Percentiles rank a stretch among this genome's conserved stretches.
phyloP scores from a whole-genome alignment of 2,797 vertebrate species.

The Poeciliopsis paucimaculata region DNA sequence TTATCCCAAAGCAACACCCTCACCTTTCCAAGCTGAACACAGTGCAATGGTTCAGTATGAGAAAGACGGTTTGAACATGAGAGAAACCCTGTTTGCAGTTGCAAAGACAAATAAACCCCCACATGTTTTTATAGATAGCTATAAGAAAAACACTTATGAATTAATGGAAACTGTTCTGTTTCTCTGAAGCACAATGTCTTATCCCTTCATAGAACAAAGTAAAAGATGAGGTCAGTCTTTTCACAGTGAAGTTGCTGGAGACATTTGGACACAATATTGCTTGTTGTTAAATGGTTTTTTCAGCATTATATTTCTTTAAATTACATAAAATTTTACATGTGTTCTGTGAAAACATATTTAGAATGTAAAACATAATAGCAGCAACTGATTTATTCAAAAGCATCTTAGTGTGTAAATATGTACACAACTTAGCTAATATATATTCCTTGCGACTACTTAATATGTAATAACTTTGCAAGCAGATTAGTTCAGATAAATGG shows the following conservation, averaged over 20 bases:
- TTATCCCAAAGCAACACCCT: neutral
- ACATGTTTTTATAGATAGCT: neutral
- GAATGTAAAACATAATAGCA: neutral
- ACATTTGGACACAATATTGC: neutral
- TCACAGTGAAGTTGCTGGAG: neutral
- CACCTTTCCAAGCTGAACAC: neutral
- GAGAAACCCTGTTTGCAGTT: neutral
- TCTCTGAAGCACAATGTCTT: neutral
- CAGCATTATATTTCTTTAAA: neutral
- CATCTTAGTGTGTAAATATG: neutral
- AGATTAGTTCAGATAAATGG: neutral
- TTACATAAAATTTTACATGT: neutral
- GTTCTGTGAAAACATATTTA: neutral
- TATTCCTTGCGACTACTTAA: neutral
- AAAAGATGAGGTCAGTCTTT: neutral
- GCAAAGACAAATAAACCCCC: neutral
- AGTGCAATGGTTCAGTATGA: neutral
- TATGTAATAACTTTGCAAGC: neutral
- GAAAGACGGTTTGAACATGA: neutral
- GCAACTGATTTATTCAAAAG: neutral
- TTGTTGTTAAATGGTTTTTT: neutral
- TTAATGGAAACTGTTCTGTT: neutral
- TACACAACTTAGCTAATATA: neutral
- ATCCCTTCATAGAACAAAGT: neutral
- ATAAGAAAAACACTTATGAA: neutral